A percentile compares a stretch with the other conserved stretches of the same genome.
Conservation (phyloP, 2,113 vertebrate species). For the Galemys pyrenaicus region DNA sequence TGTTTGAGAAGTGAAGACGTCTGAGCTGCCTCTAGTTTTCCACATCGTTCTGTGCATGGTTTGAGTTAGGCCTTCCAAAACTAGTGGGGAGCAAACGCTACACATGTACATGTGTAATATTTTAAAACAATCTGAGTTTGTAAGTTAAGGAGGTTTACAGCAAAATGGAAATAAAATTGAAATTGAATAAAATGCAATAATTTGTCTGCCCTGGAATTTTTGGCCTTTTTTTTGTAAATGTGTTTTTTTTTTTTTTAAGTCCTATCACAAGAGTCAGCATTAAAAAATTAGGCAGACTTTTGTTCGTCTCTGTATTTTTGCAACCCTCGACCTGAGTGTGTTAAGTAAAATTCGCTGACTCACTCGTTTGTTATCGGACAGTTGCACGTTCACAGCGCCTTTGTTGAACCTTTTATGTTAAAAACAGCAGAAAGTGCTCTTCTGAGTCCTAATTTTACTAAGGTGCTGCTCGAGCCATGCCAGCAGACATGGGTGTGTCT, state of each 20-base stretch:
- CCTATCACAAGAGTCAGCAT: conserved; percentile 37
- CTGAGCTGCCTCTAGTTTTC: not conserved
- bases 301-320: not conserved
- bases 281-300: conserved; percentile 72
- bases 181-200: conserved; percentile 45
- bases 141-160: conserved; percentile 84
- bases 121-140: conserved; percentile 53
- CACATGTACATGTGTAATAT: conserved; percentile 72
- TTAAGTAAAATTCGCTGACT: not conserved
- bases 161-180: conserved; percentile 15
- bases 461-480: conserved; percentile 38
- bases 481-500: conserved; percentile 7
- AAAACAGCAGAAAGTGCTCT: conserved; percentile 63
- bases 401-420: conserved; percentile 71
- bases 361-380: conserved; percentile 62
- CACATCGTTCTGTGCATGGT: not conserved
- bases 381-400: conserved; percentile 29
- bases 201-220: conserved; percentile 59
- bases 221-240: conserved; percentile 30
- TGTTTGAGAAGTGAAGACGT: not conserved
- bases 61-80: conserved; percentile 34
- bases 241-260: not conserved
- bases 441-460: conserved; percentile 11
- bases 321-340: not conserved
- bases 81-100: conserved; percentile 79